Evolutionary conservation across 2,888 invertebrate species (phyloP), one percentile per base, ranked within the genome.

Genomic region (Unio pictorum): DNA sequence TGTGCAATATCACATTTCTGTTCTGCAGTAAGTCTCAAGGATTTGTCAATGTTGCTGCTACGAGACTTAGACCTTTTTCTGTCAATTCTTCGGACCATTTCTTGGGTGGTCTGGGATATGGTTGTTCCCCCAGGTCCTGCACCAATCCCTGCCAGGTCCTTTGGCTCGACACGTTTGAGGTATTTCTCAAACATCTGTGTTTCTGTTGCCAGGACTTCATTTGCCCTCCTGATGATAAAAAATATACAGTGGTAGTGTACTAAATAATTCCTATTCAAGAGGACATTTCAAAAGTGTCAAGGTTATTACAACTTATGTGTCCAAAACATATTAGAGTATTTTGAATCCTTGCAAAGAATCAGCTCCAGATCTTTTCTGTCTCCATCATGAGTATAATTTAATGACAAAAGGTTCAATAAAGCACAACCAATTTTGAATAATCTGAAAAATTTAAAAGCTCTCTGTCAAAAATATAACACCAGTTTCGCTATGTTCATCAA

Each of bases 1-100:
- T 89, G 89, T 57, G 90, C 88, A 68, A 90, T 90, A 68, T 90
- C 90, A 83, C 90, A 89, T 77, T 90, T 90, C 75, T 90, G 90
- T 75, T 90, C 90, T 60, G 88, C 86, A 45, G 84, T 83, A 18
- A 90, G 82, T 61, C 84, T 80, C 45, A 89, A 78, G 17, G 85
- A 84, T 68, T 85, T 83, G 70, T 90, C 89, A 30, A 86, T 80
- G 54, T 82, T 83, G 55, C 86, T 85, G 67, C 86, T 84, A 7
- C 88, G 76, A 20, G 88, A 87, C 75, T 89, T 89, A 4, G 89
- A 89, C 63, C 89, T 79, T 77, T 88, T 89, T 45, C 89, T 79
- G 57, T 82, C 81, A 20, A 79, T 79, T 15, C 80, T 68, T 17
- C 81, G 73, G 55, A 74, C 72, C 54, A 78, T 64, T 55, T 83